Conservation (phyloP, 1,140 invertebrate species). For the Papilio glaucus region DNA sequence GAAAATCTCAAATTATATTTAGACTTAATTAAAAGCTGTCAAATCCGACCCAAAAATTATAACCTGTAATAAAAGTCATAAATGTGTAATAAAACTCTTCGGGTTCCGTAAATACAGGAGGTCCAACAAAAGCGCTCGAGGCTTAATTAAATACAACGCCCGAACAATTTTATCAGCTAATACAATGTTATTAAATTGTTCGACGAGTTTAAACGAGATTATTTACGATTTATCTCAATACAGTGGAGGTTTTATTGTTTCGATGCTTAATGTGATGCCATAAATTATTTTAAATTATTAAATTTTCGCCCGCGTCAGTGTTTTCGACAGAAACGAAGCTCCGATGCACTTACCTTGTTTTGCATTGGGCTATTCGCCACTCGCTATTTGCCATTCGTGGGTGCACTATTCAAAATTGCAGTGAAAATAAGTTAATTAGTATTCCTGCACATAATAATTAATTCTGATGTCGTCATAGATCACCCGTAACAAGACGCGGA, state of each 20-base stretch:
- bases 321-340: not conserved
- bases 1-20: conserved; percentile 12
- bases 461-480: no score
- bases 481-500: no score
- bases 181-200: conserved; percentile 69
- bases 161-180: conserved; percentile 54
- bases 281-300: conserved; percentile 44
- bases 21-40: conserved; percentile 21
- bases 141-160: conserved; percentile 69
- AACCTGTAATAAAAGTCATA: conserved; percentile 48
- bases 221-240: conserved; percentile 56
- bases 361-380: not conserved
- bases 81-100: conserved; percentile 39
- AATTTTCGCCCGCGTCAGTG: conserved; percentile 7
- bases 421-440: no score
- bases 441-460: no score
- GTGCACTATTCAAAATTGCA: no score
- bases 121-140: conserved; percentile 49
- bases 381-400: no score
- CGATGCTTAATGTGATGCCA: conserved; percentile 49
- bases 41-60: conserved; percentile 43
- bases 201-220: conserved; percentile 52
- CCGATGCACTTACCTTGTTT: not conserved
- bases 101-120: conserved; percentile 42
- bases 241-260: conserved; percentile 56